Evolutionary conservation across 2,113 vertebrate genomes (phyloP).

Genomic region (Ovibos moschatus): DNA sequence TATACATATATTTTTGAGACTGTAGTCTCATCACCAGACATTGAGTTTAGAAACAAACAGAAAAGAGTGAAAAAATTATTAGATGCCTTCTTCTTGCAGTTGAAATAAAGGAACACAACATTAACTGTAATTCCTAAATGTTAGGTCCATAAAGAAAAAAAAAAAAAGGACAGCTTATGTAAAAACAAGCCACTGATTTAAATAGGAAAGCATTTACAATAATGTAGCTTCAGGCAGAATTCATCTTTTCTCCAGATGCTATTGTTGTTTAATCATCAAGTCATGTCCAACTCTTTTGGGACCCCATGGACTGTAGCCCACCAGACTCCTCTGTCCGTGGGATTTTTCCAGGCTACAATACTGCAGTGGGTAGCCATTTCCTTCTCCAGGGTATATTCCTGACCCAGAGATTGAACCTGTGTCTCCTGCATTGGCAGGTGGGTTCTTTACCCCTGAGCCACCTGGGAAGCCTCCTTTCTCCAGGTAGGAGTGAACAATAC

Average conservation of each 20-base stretch:
- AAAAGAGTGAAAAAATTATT: not conserved
- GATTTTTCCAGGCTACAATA: not conserved
- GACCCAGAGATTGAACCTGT: not conserved
- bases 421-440: not conserved
- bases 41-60: not conserved
- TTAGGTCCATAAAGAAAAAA: not conserved
- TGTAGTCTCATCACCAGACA: not conserved
- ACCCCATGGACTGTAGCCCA: not conserved
- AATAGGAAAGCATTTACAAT: not conserved
- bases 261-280: not conserved
- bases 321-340: not conserved
- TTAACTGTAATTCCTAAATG: not conserved
- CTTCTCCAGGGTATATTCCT: not conserved
- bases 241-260: not conserved
- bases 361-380: not conserved
- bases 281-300: not conserved
- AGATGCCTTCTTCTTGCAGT: not conserved
- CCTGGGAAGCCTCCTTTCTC: not conserved
- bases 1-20: not conserved
- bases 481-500: not conserved
- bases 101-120: not conserved
- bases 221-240: not conserved
- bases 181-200: not conserved
- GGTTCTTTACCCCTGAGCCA: not conserved
- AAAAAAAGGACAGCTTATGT: not conserved